phyloP scores from a whole-genome alignment of 2,888 invertebrate species.

The Phlogophora meticulosa region DNA sequence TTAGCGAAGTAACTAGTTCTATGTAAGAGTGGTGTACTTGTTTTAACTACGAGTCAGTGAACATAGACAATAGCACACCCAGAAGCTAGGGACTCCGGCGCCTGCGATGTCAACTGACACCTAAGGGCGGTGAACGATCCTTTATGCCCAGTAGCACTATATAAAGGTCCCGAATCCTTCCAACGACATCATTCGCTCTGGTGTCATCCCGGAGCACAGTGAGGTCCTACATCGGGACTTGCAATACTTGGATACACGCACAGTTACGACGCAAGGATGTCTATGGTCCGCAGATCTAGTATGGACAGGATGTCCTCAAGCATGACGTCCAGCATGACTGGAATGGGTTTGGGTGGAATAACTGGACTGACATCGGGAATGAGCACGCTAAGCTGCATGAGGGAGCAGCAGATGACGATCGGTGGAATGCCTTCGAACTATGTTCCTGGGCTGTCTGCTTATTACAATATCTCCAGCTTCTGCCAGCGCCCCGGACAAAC shows the following conservation, averaged over 20 bases:
- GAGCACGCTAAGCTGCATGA: constrained; percentile 86
- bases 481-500: constrained; percentile 89
- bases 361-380: constrained; percentile 87
- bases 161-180: constrained; percentile 74
- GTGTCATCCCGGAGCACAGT: constrained; percentile 84
- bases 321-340: constrained; percentile 90
- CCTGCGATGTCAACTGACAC: constrained; percentile 83
- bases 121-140: constrained; percentile 82
- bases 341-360: constrained; percentile 89
- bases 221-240: constrained; percentile 77
- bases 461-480: constrained; percentile 89
- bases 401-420: constrained; percentile 88
- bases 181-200: constrained; percentile 86
- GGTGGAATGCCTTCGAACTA: constrained; percentile 90
- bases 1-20: constrained; percentile 58
- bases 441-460: constrained; percentile 88
- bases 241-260: constrained; percentile 63
- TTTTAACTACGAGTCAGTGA: constrained; percentile 81
- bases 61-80: constrained; percentile 79
- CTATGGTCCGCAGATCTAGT: constrained; percentile 86
- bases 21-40: constrained; percentile 64
- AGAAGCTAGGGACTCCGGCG: constrained; percentile 79
- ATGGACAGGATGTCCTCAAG: constrained; percentile 90
- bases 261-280: constrained; percentile 76
- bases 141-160: constrained; percentile 72